Base-by-base conservation (phyloP, 2,888 invertebrate species). In the Globia sparganii region DNA sequence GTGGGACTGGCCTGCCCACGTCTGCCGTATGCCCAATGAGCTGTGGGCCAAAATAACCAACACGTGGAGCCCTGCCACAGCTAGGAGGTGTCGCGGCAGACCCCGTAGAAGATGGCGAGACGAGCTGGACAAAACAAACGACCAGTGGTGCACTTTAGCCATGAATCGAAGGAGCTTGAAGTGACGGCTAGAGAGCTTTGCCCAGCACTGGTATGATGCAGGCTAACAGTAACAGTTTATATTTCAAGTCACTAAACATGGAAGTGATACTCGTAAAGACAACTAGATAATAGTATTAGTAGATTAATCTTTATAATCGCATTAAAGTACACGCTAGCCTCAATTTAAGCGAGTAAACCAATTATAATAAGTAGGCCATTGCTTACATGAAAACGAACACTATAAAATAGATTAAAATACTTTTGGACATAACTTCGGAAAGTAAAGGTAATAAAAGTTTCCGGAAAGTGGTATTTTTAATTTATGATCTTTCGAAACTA, bases 341-440 rank as follows among this genome's bases (percentile, higher is more conserved):
- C 86, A 83, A 87, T 85, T 86, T 81, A 85, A 78, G 76, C 67
- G 69, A 77, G 81, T 86, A 87, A 90, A 87, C 89, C 91, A 89
- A 90, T 90, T 90, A 89, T 58, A 71, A 77, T 84, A 86, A 82
- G 78, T 84, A 84, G 78, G 76, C 28, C 78, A 78, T 80, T 80
- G 78, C 61, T 71, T 62, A 72, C 40, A 77, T 74, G 67, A 72
- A 79, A 88, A 86, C 75, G 75, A 78, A 86, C 59, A 83, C 73
- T 69, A 40, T 65, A 76, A 76, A 86, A 84, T 76, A 75, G 74
- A 86, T 77, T 84, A 87, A 79, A 78, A 79, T 75, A 34, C 40
- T 72, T 72, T 69, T 58, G 74, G 72, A 59, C 71, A 78, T 59
- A 73, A 73, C 68, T 83, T 82, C 40, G 56, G 71, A 72, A 28